A percentile compares a stretch with the other conserved stretches of the same genome.
Conservation (phyloP, 2,888 invertebrate genomes). For the Nomada hirtipes region DNA sequence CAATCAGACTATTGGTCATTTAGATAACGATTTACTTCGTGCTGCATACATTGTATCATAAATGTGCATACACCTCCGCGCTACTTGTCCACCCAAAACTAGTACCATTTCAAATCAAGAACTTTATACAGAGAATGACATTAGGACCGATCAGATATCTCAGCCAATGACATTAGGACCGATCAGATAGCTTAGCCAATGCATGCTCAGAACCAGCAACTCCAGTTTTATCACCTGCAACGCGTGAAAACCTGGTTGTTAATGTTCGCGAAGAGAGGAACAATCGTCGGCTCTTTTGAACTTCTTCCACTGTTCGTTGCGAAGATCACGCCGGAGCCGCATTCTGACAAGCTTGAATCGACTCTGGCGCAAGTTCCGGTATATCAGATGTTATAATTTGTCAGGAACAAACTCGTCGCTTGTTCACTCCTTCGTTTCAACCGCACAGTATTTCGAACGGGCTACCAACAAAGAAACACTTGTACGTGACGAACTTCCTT, state of each 20-base stretch:
- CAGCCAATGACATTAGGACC: not conserved
- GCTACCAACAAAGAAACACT: not conserved
- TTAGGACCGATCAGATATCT: constrained; percentile 2
- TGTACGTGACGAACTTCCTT: not conserved
- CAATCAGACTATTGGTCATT: too few relatives aligned
- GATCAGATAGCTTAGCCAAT: not conserved
- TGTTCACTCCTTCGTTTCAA: not conserved
- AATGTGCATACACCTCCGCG: too few relatives aligned
- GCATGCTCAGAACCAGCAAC: not conserved
- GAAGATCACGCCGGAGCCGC: not conserved
- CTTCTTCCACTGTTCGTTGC: not conserved
- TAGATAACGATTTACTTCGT: too few relatives aligned
- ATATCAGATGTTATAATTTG: constrained; percentile 40
- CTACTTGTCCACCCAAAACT: not conserved
- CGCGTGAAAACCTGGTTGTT: constrained; percentile 1
- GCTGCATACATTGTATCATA: too few relatives aligned
- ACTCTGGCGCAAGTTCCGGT: constrained; percentile 10
- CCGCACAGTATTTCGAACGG: not conserved
- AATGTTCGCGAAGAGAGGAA: constrained; percentile 11
- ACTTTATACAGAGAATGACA: not conserved
- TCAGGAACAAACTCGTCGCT: constrained; percentile 14
- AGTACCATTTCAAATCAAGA: not conserved
- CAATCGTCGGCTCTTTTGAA: constrained; percentile 31
- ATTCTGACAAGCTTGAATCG: constrained; percentile 18
- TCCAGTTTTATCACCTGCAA: not conserved